phyloP scores from a whole-genome alignment of 2,888 invertebrate genomes.

The Artemia sinica region DNA sequence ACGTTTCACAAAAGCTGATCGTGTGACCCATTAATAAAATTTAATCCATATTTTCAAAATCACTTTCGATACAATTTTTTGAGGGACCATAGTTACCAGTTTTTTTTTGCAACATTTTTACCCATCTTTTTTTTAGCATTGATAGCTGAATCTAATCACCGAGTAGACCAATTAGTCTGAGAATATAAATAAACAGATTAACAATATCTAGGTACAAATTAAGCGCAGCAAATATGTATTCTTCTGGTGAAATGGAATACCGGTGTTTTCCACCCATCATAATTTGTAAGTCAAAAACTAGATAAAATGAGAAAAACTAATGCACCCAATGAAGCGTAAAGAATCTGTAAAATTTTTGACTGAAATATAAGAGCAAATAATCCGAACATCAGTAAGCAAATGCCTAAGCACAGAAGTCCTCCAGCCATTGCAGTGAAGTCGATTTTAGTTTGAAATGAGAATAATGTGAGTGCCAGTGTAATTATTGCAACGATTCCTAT shows the following conservation, averaged over 20 bases:
- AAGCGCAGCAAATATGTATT: constrained; percentile 80
- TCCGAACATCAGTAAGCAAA: constrained; percentile 61
- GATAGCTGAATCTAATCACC: neutral
- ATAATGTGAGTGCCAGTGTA: constrained; percentile 64
- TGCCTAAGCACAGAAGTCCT: constrained; percentile 45
- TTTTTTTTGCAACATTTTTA: no score
- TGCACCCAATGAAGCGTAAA: constrained; percentile 71
- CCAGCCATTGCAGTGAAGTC: constrained; percentile 68
- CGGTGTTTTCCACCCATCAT: constrained; percentile 83
- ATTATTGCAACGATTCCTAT: constrained; percentile 74
- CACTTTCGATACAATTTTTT: no score
- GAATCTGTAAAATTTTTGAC: constrained; percentile 39
- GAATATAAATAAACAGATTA: constrained; percentile 72
- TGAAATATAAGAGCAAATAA: constrained; percentile 47
- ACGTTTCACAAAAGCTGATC: no score
- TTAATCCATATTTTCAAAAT: no score
- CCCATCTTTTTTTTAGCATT: no score
- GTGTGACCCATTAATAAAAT: no score
- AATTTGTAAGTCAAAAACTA: constrained; percentile 73
- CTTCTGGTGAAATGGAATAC: constrained; percentile 74
- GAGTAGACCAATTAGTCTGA: constrained; percentile 48
- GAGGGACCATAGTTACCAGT: no score
- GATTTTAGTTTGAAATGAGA: constrained; percentile 80
- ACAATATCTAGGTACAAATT: constrained; percentile 75
- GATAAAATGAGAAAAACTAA: constrained; percentile 72